Base-by-base conservation (phyloP, 2,888 invertebrate species). In the Argyresthia albistria region DNA sequence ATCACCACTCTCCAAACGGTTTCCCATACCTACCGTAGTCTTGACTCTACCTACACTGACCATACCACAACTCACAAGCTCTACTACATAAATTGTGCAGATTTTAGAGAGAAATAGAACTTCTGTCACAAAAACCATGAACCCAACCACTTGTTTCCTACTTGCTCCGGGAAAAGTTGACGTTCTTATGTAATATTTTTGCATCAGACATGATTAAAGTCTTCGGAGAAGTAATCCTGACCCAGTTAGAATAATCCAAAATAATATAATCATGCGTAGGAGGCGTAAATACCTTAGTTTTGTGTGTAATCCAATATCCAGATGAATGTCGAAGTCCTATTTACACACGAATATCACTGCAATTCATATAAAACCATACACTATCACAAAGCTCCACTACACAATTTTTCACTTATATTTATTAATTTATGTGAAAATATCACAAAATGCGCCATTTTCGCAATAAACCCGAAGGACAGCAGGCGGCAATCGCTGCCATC, bases 251-350 rank as follows among this genome's bases (percentile, higher is more conserved):
- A 36, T 37, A 37, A 25, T 25, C 35, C 25, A 43, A n/a, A 25
- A 16, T 11, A 42, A 15, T 65, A 59, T 69, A 70, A 67, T 69
- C 57, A 65, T 66, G 76, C 76, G 76, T 79, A 81, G 79, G 78
- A 77, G 73, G 79, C 66, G 63, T 73, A 83, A 84, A 84, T 86
- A 86, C 86, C 87, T 86, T 77, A 73, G 73, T 74, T 81, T 80
- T 77, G 76, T 73, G 76, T 86, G 87, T 86, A 86, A 86, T 87
- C 87, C 86, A 87, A 87, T 87, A 86, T 83, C 81, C 78, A 78
- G 75, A 77, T 79, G 80, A 80, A 80, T 80, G 78, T 79, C 70
- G 73, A 67, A 78, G 81, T 81, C 74, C 72, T 80, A 71, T 80
- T 81, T 80, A 82, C 78, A 80, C 86, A 79, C 69, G 66, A 67